Evolutionary conservation across 2,888 invertebrate genomes (phyloP).

Genomic region (Sinhomidia bicolor): DNA sequence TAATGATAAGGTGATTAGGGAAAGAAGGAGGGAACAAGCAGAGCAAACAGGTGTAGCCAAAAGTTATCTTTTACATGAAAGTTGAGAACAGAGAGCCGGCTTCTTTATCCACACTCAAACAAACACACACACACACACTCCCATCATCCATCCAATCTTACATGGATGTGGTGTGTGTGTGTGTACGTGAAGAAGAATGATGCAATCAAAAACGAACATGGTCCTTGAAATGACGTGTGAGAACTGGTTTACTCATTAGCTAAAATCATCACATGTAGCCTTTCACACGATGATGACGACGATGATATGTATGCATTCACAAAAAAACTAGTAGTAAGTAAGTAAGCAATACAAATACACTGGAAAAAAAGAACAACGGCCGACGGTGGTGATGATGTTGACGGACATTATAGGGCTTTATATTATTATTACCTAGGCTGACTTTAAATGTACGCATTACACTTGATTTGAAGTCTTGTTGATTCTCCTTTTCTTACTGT

Average conservation of each 20-base stretch:
- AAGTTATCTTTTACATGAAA: slow-evolving; percentile 65
- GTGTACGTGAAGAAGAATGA: slow-evolving; percentile 38
- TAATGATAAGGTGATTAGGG: slow-evolving; percentile 73
- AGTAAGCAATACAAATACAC: background rate
- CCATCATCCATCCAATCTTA: slow-evolving; percentile 25
- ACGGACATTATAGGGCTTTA: slow-evolving; percentile 23
- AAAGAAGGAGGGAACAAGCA: slow-evolving; percentile 71
- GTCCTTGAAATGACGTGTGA: slow-evolving; percentile 73
- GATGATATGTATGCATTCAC: too few species aligned
- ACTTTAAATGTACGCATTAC: slow-evolving; percentile 3
- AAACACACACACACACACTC: slow-evolving; percentile 14
- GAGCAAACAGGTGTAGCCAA: slow-evolving; percentile 69
- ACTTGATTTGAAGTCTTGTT: slow-evolving; percentile 1
- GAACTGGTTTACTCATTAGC: slow-evolving; percentile 80
- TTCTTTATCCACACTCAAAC: slow-evolving; percentile 17
- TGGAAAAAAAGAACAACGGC: slow-evolving; percentile 8
- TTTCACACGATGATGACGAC: background rate
- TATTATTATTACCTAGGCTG: background rate
- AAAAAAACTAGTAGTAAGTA: background rate
- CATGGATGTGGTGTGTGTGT: background rate
- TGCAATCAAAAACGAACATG: slow-evolving; percentile 72
- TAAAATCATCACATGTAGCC: slow-evolving; percentile 71
- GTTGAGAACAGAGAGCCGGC: slow-evolving; percentile 65
- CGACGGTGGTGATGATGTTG: slow-evolving; percentile 9
- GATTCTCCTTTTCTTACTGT: background rate